Evolutionary conservation across 2,113 vertebrate genomes (phyloP), one percentile per base, ranked within the genome.

Genomic region (Noturus placidus): DNA sequence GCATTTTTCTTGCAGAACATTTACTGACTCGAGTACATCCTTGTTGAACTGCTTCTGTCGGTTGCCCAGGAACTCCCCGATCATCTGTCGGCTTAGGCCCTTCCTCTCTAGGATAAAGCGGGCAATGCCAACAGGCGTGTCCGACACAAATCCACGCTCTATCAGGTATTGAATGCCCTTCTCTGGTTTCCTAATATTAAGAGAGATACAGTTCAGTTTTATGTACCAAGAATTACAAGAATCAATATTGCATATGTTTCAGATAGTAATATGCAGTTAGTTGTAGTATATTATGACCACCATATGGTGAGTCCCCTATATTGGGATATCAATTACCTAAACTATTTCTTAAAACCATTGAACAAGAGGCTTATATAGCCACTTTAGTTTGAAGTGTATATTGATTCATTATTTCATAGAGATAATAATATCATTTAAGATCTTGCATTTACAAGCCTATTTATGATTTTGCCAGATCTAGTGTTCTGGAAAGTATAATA

Each of bases 131-230:
- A 99, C 96, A 0, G 97, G 98, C 0, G 97, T 98, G 94, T 99
- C 98, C 0, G 98, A 98, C 76, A 98, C 96, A 69, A 99, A 99
- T 57, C 97, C 96, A 70, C 97, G 92, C 93, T 99, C 98, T 0
- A 99, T 98, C 94, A 99, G 94, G 93, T 98, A 99, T 94, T 99
- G 98, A 95, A 98, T 98, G 83, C 98, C 98, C 90, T 98, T 98
- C 93, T 99, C 98, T 0, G 97, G 98, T 89, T 99, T 99, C 95
- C 98, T 99, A 93, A 2, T n/a, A 52, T 42, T n/a, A 33, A 82
- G 27, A 82, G 56, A 84, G 54, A 63, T 42, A 87, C 4, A 35
- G 42, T 56, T 79, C 65, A 38, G 17, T 56, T 30, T 67, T 57
- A 7, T 69, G 42, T 54, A 67, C 59, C 33, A 77, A 0, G 35